Evolutionary conservation across 2,888 invertebrate species (phyloP).

Genomic region (Gerris lacustris): DNA sequence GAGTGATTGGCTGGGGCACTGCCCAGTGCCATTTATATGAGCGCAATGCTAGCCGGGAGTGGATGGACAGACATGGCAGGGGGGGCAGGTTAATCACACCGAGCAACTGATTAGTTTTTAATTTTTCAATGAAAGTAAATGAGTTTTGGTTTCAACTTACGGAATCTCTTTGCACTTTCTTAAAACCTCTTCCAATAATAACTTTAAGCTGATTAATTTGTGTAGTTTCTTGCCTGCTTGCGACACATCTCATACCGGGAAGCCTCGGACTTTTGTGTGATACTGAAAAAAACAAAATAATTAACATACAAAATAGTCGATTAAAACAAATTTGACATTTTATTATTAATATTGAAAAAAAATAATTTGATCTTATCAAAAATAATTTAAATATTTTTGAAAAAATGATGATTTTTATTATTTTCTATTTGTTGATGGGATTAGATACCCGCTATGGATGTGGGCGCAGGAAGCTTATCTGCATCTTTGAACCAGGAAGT

Average conservation of each 20-base stretch:
- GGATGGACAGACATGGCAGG: too few species aligned
- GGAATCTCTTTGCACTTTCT: constrained; percentile 48
- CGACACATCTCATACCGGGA: constrained; percentile 24
- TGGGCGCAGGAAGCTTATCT: constrained; percentile 22
- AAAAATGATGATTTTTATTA: too few species aligned
- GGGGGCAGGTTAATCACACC: too few species aligned
- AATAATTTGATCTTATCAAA: too few species aligned
- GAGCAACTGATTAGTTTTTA: too few species aligned
- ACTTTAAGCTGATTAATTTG: constrained; percentile 57
- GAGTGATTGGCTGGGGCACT: too few species aligned
- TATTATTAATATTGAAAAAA: not conserved
- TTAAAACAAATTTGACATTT: not conserved
- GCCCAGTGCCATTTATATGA: too few species aligned
- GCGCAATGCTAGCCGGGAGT: too few species aligned
- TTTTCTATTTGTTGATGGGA: too few species aligned
- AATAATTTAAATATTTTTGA: too few species aligned
- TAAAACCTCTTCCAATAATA: constrained; percentile 54
- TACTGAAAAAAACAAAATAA: constrained; percentile 13
- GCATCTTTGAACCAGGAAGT: constrained; percentile 54
- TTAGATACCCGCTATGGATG: not conserved
- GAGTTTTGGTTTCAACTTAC: constrained; percentile 17
- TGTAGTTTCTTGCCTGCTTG: constrained; percentile 52
- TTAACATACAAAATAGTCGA: not conserved
- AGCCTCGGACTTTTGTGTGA: constrained; percentile 25
- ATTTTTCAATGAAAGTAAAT: too few species aligned